These are phyloP conservation scores for Callocephalon fimbriatum DNA, from an alignment of 2,113 vertebrate species.

Conservation along the genomic window DNA sequence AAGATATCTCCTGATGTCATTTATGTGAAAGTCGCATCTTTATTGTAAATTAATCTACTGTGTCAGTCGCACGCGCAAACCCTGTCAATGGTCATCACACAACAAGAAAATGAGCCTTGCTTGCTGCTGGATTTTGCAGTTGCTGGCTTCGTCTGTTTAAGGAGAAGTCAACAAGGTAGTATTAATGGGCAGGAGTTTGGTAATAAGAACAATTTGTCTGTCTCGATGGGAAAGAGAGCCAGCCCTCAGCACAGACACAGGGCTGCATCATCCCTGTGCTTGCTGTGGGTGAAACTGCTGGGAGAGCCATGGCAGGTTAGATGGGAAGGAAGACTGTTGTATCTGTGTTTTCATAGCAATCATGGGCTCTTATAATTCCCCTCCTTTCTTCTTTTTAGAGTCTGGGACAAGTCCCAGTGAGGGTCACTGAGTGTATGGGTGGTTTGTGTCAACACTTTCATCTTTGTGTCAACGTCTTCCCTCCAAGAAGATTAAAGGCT, in stretches of 20 bases:
- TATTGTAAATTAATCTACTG: conserved; percentile 20
- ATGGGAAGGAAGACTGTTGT: neutral
- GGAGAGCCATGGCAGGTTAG: neutral
- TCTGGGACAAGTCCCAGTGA: neutral
- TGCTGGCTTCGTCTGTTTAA: neutral
- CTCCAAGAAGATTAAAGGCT: neutral
- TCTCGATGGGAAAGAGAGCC: neutral
- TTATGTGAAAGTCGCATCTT: neutral
- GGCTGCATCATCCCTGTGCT: neutral
- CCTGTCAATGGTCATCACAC: neutral
- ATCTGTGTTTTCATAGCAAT: neutral
- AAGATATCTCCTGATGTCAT: neutral
- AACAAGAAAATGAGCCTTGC: neutral
- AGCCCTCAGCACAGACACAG: accelerated
- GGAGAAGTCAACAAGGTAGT: neutral
- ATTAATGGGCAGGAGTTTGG: neutral
- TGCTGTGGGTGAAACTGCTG: neutral
- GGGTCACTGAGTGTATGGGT: neutral
- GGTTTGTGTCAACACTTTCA: neutral
- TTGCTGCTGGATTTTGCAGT: neutral
- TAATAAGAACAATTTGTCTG: neutral
- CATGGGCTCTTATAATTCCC: neutral
- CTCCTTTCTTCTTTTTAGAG: neutral
- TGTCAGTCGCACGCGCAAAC: neutral
- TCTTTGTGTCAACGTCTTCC: neutral